phyloP scores from a whole-genome alignment of 2,888 invertebrate species.

The Eristalis arbustorum region DNA sequence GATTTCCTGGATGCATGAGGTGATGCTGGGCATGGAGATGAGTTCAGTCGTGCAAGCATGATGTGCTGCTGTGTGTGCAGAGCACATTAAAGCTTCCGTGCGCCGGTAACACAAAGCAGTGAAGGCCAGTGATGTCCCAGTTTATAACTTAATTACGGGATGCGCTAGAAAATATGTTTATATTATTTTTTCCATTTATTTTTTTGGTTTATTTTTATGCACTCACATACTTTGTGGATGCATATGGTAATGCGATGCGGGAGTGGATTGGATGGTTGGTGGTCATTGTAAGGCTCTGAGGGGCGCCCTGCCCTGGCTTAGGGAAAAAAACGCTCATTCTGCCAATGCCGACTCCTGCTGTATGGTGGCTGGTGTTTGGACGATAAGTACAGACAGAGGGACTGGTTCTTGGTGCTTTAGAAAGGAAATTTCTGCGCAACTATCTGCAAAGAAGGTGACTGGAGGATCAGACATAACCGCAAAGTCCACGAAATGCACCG shows the following conservation, averaged over 20 bases:
- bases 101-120: background rate
- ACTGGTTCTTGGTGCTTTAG: too few relatives aligned
- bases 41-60: conserved; percentile 34
- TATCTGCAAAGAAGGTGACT: too few relatives aligned
- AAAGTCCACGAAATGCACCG: too few relatives aligned
- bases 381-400: too few relatives aligned
- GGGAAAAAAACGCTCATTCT: too few relatives aligned
- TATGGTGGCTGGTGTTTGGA: too few relatives aligned
- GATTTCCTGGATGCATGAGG: background rate
- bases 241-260: background rate
- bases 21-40: conserved; percentile 1
- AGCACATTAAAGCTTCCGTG: background rate
- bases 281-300: background rate
- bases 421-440: too few relatives aligned
- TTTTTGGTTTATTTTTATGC: background rate
- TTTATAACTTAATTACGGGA: conserved; percentile 47
- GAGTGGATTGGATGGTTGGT: background rate
- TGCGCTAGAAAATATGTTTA: conserved; percentile 7
- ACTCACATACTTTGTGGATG: background rate
- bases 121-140: conserved; percentile 26
- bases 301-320: too few relatives aligned
- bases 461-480: too few relatives aligned
- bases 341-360: too few relatives aligned
- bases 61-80: conserved; percentile 13
- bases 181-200: conserved; percentile 2